Evolutionary conservation across 2,888 invertebrate genomes (phyloP), one percentile per base, ranked within the genome.

Genomic region (Drosophila mimica): DNA sequence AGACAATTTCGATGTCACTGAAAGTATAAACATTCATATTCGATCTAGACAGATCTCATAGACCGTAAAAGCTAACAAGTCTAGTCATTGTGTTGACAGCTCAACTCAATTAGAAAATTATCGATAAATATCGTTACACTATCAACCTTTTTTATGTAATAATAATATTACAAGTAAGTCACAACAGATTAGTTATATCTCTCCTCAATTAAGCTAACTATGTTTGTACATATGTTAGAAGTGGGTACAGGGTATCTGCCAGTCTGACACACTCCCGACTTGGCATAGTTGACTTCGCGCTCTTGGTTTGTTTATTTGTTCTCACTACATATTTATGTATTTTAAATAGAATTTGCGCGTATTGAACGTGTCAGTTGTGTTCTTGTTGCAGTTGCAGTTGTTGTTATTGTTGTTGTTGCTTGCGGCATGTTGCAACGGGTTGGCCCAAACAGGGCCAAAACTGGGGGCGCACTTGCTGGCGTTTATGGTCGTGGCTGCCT

Each of bases 341-440:
- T 82, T 79, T 70, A 74, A 81, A 81, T 83, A 81, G 82, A 87
- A 85, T 84, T 81, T 49, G 83, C 86, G 75, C 71, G 69, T 80
- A 82, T 78, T 51, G 87, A 83, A 87, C 76, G 53, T 25, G 46
- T 46, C 46, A 20, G 46, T 28, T 46, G 46, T 46, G 46, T 28
- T 25, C 46, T 46, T 46, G 46, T 75, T 80, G 80, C 57, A 65
- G 49, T 58, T 61, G 64, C 17, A 17, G 25, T 52, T 61, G 61
- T 5, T 40, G n/a, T 5, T 11, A 6, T 74, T 61, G 40, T 28
- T 72, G 68, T 53, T 43, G 69, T 28, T 1, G 28, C 28, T 15
- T 40, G 57, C 65, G 58, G 65, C 79, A 81, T 88, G 89, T 88
- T 81, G 84, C 84, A 86, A 86, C 86, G 83, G 81, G 86, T 61